These are phyloP conservation scores for Ciconia boyciana DNA, from an alignment of 2,113 vertebrate genomes.

Conservation along the genomic window DNA sequence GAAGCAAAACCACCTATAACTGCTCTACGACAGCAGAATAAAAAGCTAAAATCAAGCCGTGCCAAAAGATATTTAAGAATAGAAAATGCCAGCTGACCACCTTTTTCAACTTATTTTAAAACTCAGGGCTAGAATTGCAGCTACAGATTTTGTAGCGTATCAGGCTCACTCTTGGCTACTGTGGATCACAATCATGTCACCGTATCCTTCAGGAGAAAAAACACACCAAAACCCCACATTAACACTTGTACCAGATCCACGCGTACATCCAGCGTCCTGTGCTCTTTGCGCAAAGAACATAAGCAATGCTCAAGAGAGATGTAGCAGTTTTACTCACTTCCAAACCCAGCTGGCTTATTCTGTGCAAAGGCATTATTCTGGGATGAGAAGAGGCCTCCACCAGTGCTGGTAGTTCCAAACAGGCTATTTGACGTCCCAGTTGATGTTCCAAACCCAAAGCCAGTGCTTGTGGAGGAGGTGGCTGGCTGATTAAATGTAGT, in stretches of 20 bases:
- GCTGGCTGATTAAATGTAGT: conserved; percentile 92
- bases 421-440: conserved; percentile 86
- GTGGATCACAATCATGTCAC: neutral
- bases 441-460: conserved; percentile 89
- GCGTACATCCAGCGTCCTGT: fast-evolving
- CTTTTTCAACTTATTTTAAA: neutral
- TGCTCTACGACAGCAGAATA: neutral
- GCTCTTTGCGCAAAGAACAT: neutral
- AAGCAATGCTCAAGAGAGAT: neutral
- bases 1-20: neutral
- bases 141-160: fast-evolving
- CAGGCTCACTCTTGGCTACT: neutral
- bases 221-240: fast-evolving
- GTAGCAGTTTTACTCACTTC: conserved; percentile 79
- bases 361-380: conserved; percentile 92
- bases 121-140: fast-evolving
- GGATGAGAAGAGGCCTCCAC: conserved; percentile 90
- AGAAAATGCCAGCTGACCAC: neutral
- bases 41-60: neutral
- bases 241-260: neutral
- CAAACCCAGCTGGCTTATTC: conserved; percentile 88
- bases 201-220: neutral
- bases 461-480: conserved; percentile 87
- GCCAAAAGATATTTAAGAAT: too few relatives aligned
- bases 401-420: conserved; percentile 87